These are phyloP conservation scores for Gambusia yucatana DNA, from an alignment of 2,797 vertebrate species.

Conservation along the genomic window DNA sequence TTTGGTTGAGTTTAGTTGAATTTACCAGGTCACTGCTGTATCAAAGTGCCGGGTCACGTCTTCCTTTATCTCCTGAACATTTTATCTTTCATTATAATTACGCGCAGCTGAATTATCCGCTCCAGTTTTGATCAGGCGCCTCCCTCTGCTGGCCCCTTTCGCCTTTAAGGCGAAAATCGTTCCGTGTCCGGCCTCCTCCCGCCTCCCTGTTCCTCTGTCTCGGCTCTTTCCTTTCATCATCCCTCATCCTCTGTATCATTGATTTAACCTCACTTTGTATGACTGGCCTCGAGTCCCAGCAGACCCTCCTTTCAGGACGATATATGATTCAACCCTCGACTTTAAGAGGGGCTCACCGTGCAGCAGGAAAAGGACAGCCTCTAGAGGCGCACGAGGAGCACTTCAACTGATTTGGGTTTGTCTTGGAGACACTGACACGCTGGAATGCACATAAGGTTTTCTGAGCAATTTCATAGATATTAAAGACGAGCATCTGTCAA, in stretches of 20 bases:
- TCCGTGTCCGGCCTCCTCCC: slow-evolving; percentile 41
- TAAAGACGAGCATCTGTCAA: slow-evolving; percentile 8
- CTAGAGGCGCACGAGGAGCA: slow-evolving; percentile 65
- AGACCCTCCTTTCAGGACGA: slow-evolving; percentile 27
- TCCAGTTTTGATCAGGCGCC: slow-evolving; percentile 59
- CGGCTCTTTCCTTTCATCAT: slow-evolving; percentile 54
- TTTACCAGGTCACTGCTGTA: slow-evolving; percentile 19
- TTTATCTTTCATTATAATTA: slow-evolving; percentile 44
- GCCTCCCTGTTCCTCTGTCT: slow-evolving; percentile 39
- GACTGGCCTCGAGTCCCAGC: slow-evolving; percentile 46
- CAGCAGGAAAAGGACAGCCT: slow-evolving; percentile 72
- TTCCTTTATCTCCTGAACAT: slow-evolving; percentile 20
- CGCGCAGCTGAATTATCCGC: slow-evolving; percentile 50
- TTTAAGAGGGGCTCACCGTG: slow-evolving; percentile 17
- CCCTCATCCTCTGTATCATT: slow-evolving; percentile 62
- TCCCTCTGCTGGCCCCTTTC: slow-evolving; percentile 26
- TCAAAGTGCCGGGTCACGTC: slow-evolving; percentile 14
- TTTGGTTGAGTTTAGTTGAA: neutral
- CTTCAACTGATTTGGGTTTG: slow-evolving; percentile 39
- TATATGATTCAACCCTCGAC: slow-evolving; percentile 14
- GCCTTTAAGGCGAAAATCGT: slow-evolving; percentile 51
- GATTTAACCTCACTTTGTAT: slow-evolving; percentile 66
- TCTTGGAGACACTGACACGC: neutral
- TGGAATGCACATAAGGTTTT: neutral
- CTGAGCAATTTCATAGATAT: slow-evolving; percentile 3